Percentiles rank a stretch among this genome's conserved stretches.
Evolutionary conservation across 2,113 vertebrate species (phyloP).

Genomic region (Dipodomys spectabilis): DNA sequence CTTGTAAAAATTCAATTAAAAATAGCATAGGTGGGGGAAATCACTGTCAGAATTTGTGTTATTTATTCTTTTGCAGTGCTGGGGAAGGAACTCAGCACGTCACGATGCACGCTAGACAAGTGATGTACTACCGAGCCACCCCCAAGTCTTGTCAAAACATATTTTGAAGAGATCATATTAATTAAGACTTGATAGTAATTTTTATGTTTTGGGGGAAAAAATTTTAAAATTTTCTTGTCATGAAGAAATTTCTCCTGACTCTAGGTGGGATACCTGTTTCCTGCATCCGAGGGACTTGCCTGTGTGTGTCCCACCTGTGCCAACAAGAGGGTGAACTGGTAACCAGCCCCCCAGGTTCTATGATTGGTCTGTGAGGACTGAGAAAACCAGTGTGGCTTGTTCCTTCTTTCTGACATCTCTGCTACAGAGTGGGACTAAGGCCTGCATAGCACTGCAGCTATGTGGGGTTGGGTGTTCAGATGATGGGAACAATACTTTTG

Average conservation of each 20-base stretch:
- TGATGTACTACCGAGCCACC: neutral
- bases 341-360: neutral
- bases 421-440: neutral
- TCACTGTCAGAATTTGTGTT: neutral
- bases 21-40: neutral
- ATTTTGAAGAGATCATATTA: neutral
- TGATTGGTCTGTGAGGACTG: neutral
- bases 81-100: neutral
- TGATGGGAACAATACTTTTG: neutral
- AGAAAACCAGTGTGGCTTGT: neutral
- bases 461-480: rapidly evolving
- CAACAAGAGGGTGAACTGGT: rapidly evolving
- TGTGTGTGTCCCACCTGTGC: rapidly evolving
- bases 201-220: neutral
- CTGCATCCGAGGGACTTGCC: neutral
- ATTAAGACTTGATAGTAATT: neutral
- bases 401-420: neutral
- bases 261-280: neutral
- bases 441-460: rapidly evolving
- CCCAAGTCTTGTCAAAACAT: neutral
- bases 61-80: neutral
- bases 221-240: neutral
- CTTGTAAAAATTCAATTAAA: neutral
- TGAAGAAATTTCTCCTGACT: neutral
- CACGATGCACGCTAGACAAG: neutral